Evolutionary conservation across 2,888 invertebrate genomes (phyloP).

Genomic region (Schrankia costaestrigalis): DNA sequence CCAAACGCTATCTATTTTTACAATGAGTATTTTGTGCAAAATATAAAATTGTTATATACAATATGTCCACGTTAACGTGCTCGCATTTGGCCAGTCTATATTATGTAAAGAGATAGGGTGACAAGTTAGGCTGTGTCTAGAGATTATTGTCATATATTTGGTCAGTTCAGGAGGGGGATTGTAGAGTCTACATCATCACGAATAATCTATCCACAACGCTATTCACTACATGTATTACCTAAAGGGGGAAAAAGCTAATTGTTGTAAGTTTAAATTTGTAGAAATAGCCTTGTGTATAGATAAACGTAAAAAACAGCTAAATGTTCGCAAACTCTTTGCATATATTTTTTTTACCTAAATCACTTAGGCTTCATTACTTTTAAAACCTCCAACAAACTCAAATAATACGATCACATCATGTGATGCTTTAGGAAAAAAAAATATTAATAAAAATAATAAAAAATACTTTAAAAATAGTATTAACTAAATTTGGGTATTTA

Average conservation of each 20-base stretch:
- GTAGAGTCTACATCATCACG: constrained; percentile 41
- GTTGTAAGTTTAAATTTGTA: constrained; percentile 26
- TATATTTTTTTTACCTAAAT: constrained; percentile 49
- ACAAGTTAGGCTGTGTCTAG: constrained; percentile 68
- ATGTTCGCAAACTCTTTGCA: constrained; percentile 45
- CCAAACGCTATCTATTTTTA: constrained; percentile 15
- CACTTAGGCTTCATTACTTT: constrained; percentile 43
- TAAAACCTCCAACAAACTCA: constrained; percentile 53
- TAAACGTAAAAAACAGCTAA: constrained; percentile 39
- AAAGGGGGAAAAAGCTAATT: constrained; percentile 40
- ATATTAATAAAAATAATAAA: constrained; percentile 59
- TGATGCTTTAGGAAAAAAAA: constrained; percentile 67
- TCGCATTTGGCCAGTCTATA: constrained; percentile 31
- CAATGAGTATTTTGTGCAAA: constrained; percentile 18
- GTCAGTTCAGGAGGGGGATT: constrained; percentile 64
- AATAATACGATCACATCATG: constrained; percentile 66
- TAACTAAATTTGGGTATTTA: constrained; percentile 81
- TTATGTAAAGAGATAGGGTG: constrained; percentile 52
- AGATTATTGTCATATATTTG: constrained; percentile 78
- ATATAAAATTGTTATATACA: constrained; percentile 14
- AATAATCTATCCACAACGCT: constrained; percentile 30
- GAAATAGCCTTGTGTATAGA: constrained; percentile 37
- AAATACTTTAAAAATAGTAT: constrained; percentile 66
- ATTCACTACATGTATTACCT: constrained; percentile 38
- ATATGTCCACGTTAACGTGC: constrained; percentile 31